phyloP scores from a whole-genome alignment of 2,113 vertebrate species.

The Antechinus stuartii region DNA sequence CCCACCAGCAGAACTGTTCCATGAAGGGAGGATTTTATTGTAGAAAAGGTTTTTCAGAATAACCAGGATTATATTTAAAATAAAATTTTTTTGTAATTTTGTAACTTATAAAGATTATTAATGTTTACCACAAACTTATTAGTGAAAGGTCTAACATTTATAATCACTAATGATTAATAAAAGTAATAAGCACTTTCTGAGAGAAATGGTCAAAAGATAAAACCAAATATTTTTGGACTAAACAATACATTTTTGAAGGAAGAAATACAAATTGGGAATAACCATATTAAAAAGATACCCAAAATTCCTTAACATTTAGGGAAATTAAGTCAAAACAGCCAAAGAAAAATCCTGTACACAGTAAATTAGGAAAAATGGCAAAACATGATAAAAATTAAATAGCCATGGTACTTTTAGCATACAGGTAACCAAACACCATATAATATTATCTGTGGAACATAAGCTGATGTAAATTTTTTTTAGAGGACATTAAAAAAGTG shows the following conservation, averaged over 20 bases:
- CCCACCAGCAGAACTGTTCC: neutral
- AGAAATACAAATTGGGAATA: neutral
- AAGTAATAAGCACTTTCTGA: neutral
- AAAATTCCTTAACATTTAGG: neutral
- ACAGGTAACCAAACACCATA: neutral
- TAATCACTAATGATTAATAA: neutral
- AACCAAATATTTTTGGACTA: neutral
- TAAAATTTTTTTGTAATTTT: neutral
- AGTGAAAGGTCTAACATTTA: neutral
- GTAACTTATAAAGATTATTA: neutral
- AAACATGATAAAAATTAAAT: neutral
- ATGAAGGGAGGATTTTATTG: neutral
- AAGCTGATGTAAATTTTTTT: neutral
- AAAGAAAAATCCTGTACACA: neutral
- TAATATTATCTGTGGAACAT: neutral
- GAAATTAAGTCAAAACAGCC: neutral
- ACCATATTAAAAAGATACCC: neutral
- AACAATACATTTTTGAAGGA: neutral
- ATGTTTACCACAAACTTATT: neutral
- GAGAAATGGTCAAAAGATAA: neutral
- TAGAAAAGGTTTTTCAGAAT: neutral
- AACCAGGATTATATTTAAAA: neutral
- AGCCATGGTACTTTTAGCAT: neutral
- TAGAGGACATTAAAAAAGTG: neutral
- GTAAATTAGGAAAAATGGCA: neutral